These are phyloP conservation scores for Melanaphis sacchari DNA, from an alignment of 1,140 invertebrate genomes.

Conservation along the genomic window DNA sequence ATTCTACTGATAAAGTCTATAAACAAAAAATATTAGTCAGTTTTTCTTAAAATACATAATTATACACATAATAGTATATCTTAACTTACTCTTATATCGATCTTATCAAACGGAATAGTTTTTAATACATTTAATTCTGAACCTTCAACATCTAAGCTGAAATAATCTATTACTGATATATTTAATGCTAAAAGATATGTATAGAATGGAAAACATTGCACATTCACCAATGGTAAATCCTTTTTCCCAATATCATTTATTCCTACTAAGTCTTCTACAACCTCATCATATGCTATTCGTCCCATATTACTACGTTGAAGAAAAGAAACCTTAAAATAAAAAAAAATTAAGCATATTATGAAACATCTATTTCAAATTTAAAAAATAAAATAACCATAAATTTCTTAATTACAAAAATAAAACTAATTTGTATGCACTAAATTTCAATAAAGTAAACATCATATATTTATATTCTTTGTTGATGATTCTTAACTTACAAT, in stretches of 20 bases:
- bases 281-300: slow-evolving; percentile 61
- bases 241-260: slow-evolving; percentile 52
- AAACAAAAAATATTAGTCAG: background rate
- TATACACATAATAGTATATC: background rate
- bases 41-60: background rate
- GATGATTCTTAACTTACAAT: slow-evolving; percentile 62
- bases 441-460: background rate
- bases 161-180: slow-evolving; percentile 64
- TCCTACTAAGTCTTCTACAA: slow-evolving; percentile 47
- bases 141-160: slow-evolving; percentile 68
- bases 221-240: slow-evolving; percentile 60
- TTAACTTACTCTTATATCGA: slow-evolving; percentile 64
- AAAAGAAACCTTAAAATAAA: slow-evolving; percentile 63
- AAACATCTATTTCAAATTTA: background rate
- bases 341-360: background rate
- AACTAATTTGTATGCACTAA: background rate
- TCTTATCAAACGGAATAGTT: slow-evolving; percentile 67
- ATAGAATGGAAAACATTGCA: slow-evolving; percentile 68
- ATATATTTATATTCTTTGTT: background rate
- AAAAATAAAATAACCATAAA: background rate
- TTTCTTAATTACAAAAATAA: background rate
- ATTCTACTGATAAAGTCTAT: slow-evolving; percentile 58
- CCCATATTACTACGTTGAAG: slow-evolving; percentile 64
- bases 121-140: slow-evolving; percentile 67
- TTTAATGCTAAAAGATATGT: slow-evolving; percentile 66